Evolutionary conservation across 2,888 invertebrate genomes (phyloP).

Genomic region (Tenthredo amoena): DNA sequence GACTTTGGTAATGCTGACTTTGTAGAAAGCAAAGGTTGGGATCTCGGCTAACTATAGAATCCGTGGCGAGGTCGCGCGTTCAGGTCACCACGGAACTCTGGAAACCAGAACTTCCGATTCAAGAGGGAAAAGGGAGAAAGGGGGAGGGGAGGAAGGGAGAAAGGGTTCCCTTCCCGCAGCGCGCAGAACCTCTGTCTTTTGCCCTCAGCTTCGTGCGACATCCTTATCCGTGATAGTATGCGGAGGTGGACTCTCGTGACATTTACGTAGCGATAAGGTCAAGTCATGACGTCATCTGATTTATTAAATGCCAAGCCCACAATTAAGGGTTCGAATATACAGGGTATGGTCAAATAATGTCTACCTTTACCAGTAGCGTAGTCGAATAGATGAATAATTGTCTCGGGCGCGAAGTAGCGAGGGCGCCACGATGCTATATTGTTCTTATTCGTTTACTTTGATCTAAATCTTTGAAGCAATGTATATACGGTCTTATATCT

Average conservation of each 20-base stretch:
- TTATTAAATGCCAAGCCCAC: slow-evolving; percentile 40
- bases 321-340: slow-evolving; percentile 10
- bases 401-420: neutral
- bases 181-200: neutral
- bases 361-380: neutral
- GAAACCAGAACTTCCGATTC: neutral
- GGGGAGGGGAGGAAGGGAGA: neutral
- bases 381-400: neutral
- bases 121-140: neutral
- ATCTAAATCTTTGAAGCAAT: neutral
- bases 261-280: slow-evolving; percentile 31
- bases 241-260: slow-evolving; percentile 11
- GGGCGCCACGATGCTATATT: neutral
- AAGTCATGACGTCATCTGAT: slow-evolving; percentile 26
- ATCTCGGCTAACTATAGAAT: neutral
- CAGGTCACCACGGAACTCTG: neutral
- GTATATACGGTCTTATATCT: neutral
- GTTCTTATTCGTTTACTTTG: neutral
- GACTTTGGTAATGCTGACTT: neutral
- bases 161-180: neutral
- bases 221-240: neutral
- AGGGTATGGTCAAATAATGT: neutral
- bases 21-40: neutral
- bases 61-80: neutral
- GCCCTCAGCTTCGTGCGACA: neutral